Conservation (phyloP, 2,797 vertebrate species). For the Synaphobranchus kaupii region DNA sequence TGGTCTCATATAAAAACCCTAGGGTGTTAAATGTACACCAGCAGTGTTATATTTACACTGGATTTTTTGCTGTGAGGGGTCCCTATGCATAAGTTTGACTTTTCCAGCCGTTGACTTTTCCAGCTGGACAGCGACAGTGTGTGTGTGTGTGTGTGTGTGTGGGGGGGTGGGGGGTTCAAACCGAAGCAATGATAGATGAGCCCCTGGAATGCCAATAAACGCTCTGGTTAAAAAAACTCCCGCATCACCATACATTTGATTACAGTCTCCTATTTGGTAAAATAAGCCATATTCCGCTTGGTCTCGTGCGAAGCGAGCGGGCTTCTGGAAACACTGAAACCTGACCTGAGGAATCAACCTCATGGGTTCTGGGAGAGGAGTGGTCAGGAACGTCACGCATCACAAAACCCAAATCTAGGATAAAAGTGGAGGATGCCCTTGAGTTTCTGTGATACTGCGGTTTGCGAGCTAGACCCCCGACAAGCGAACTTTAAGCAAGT, state of each 20-base stretch:
- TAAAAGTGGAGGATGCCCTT: constrained; percentile 44
- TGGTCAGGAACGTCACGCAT: constrained; percentile 46
- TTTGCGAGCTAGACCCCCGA: not conserved
- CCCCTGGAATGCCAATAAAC: not conserved
- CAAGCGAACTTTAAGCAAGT: not conserved
- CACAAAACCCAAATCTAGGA: constrained; percentile 34
- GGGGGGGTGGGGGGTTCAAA: not conserved
- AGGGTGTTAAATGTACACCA: too few species aligned
- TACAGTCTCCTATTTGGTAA: not conserved
- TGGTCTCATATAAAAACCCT: too few species aligned
- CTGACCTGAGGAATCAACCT: constrained; percentile 29
- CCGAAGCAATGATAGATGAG: too few species aligned
- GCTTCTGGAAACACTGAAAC: constrained; percentile 24
- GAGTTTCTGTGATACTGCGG: constrained; percentile 22
- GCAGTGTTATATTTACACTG: too few species aligned
- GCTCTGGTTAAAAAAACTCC: not conserved
- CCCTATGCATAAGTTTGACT: not conserved
- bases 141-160: not conserved
- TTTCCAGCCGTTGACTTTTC: not conserved
- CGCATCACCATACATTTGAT: not conserved
- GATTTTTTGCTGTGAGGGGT: not conserved
- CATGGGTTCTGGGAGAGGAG: constrained; percentile 33
- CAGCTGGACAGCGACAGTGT: not conserved
- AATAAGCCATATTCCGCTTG: not conserved
- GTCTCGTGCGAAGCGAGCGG: constrained; percentile 12